Percentiles rank a stretch among this genome's conserved stretches.
Evolutionary conservation across 1,140 invertebrate species (phyloP).

Genomic region (Heterodera schachtii): DNA sequence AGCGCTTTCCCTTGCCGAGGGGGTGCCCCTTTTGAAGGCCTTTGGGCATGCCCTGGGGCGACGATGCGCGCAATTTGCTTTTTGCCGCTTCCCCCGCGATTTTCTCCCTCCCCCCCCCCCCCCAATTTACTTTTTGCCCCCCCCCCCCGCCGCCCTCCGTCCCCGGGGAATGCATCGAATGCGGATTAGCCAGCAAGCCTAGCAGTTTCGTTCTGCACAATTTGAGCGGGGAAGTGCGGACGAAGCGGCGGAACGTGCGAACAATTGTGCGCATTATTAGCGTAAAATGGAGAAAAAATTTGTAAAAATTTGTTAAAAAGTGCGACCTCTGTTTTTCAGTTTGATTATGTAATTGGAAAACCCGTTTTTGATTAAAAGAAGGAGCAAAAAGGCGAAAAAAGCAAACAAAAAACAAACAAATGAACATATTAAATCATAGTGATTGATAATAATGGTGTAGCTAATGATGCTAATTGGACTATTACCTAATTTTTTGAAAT

Average conservation of each 20-base stretch:
- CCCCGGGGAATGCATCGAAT: slow-evolving; percentile 1
- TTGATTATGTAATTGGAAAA: background rate
- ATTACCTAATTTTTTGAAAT: background rate
- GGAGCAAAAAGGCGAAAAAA: background rate
- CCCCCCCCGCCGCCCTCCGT: too few species aligned
- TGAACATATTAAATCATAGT: background rate
- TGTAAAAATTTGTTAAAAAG: background rate
- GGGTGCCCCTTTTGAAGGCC: background rate
- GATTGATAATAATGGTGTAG: background rate
- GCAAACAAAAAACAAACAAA: background rate
- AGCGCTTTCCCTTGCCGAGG: background rate
- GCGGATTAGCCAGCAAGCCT: background rate
- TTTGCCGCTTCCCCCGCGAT: too few species aligned
- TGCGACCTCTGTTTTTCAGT: background rate
- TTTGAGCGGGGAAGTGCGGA: background rate
- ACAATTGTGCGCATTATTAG: slow-evolving; percentile 1
- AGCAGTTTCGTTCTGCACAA: background rate
- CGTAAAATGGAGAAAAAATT: background rate
- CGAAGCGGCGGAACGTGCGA: background rate
- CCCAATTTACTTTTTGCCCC: background rate
- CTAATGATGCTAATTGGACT: background rate
- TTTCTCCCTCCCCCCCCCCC: too few species aligned
- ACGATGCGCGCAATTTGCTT: background rate
- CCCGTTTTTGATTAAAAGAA: background rate
- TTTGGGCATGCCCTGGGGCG: background rate